Evolutionary conservation across 1,140 invertebrate species (phyloP), one percentile per base, ranked within the genome.

Genomic region (Leptopilina clavipes): DNA sequence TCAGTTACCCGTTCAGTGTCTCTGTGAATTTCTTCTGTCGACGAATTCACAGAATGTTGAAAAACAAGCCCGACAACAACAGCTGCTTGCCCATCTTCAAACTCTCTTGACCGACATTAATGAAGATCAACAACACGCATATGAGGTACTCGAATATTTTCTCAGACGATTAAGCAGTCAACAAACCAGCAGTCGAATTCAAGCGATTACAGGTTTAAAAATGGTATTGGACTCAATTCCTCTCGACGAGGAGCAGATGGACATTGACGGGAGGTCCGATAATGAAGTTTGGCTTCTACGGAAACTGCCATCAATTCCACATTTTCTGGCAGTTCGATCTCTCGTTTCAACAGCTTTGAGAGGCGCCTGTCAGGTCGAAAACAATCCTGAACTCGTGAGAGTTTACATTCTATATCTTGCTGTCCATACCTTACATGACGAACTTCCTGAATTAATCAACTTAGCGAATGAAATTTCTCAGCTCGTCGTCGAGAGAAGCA

Each of bases 1-100:
- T 84, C 95, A 97, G 76, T 89, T 99, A 9, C 98, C 98, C 0
- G 97, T 99, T 22, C 97, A 98, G 84, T 98, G 98, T 89, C 92
- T 99, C 7, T 99, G 98, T 91, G 98, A 99, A 89, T 99, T 98
- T 90, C 91, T 99, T 22, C 92, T 98, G 0, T 97, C 96, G 19
- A 95, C 94, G 1, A 92, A 92, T 0, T 90, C 89, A 12, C 89
- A 90, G 54, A 86, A 88, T 9, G 84, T 81, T 0, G 92, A 93
- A 37, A 93, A 93, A 82, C 91, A 94, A 71, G 92, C 93, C 9
- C 95, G 96, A 85, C 95, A 96, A 82, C 92, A 94, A 5, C 95
- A 97, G 87, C 88, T 99, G 44, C 89, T 98, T 22, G 91, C 91
- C 11, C 96, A 97, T 88, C 91, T 99, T 54, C 90, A 94, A 72